Base-by-base conservation (phyloP, 1,140 invertebrate species). In the Watersipora subatra region DNA sequence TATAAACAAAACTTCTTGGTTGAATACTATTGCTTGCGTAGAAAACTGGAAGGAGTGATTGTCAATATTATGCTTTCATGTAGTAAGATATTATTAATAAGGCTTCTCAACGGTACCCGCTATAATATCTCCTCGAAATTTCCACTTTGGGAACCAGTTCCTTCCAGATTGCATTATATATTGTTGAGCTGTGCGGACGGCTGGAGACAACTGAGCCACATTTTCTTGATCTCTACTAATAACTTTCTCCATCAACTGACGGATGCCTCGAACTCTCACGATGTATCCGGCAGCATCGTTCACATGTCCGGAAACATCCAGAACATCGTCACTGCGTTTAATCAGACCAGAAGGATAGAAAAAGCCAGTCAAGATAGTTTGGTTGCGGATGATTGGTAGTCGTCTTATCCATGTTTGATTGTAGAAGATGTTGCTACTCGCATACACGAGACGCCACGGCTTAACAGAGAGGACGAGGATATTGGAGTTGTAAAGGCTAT, bases 281-380 rank as follows among this genome's bases (percentile, higher is more conserved):
- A 66, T 55, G 34, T 66, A 56, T 3, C 64, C 64, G 56, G 22
- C 29, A 63, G n/a, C 15, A 26, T 66, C 64, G 28, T 66, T 66
- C 2, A 66, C 15, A 27, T 66, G 64, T 17, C 46, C 57, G 25
- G 46, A 25, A 29, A 66, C 29, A 63, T 66, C 64, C 2, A 66
- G 24, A 26, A 63, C 24, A 55, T 66, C 64, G 26, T 64, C 59
- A 34, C 22, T 28, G 19, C 64, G 26, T 7, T 30, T 17, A n/a
- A 66, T 34, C 19, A 66, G 64, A 29, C 64, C 64, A 19, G 29
- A 26, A 2, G 64, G 64, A 27, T 27, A 66, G 34, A 61, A 25
- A 24, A 66, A 66, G 22, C 27, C 27, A 29, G 19, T 46, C 12
- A 28, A n/a, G n/a, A 64, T 62, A 34, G 64, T 63, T 7, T 64